Evolutionary conservation across 2,113 vertebrate genomes (phyloP).

Genomic region (Myiozetetes cayanensis): DNA sequence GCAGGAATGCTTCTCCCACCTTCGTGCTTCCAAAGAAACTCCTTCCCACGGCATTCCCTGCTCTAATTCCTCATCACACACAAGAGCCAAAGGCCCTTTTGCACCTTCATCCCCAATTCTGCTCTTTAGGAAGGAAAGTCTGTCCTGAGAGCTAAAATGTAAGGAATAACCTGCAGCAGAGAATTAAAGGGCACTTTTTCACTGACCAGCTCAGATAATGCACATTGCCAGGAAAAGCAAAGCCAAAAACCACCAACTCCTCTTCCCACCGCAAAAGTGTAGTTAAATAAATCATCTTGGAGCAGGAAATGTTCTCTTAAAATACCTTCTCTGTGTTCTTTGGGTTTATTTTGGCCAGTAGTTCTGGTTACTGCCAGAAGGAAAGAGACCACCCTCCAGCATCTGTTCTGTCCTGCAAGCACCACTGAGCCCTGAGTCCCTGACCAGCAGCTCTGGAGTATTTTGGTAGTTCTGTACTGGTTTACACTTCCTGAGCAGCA

Average conservation of each 20-base stretch:
- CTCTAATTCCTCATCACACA: not conserved
- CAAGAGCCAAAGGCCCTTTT: not conserved
- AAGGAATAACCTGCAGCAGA: not conserved
- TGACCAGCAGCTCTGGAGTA: not conserved
- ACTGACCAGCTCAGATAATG: not conserved
- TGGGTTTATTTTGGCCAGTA: not conserved
- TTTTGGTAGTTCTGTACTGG: rapidly evolving
- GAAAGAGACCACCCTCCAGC: not conserved
- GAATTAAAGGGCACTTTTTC: not conserved
- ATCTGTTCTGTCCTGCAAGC: not conserved
- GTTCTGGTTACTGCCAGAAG: not conserved
- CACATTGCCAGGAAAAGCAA: not conserved
- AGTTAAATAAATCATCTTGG: not conserved
- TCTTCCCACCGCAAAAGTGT: not conserved
- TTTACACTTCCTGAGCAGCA: not conserved
- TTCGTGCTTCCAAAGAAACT: not conserved
- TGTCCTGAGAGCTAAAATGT: rapidly evolving
- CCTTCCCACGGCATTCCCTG: not conserved
- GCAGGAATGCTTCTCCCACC: not conserved
- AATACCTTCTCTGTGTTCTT: not conserved
- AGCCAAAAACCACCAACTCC: not conserved
- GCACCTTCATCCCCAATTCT: not conserved
- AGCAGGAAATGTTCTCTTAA: not conserved
- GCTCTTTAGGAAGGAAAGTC: not conserved
- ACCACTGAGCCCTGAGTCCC: not conserved